Conservation (phyloP, 2,888 invertebrate species). For the Drosophila macrospina region DNA sequence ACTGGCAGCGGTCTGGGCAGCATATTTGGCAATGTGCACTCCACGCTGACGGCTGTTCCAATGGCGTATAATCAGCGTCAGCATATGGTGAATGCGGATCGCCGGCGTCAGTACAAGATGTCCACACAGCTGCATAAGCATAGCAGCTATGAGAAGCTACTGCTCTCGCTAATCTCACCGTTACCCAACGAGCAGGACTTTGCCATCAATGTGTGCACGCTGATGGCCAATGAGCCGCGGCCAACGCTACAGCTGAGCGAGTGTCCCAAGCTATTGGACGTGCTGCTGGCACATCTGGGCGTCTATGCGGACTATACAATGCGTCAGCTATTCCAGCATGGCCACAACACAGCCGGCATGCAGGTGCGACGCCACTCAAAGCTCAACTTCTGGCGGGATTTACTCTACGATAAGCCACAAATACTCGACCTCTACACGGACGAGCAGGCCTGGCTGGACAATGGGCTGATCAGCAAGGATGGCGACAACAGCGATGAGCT, state of each 20-base stretch:
- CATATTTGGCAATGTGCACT: conserved; percentile 62
- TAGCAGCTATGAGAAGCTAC: conserved; percentile 93
- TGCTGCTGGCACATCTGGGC: conserved; percentile 96
- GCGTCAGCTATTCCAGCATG: conserved; percentile 89
- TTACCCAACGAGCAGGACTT: conserved; percentile 99
- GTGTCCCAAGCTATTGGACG: conserved; percentile 94
- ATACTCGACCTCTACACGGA: conserved; percentile 84
- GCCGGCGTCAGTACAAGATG: conserved; percentile 89
- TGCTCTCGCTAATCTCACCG: conserved; percentile 96
- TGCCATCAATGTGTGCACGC: conserved; percentile 97
- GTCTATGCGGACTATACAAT: conserved; percentile 93
- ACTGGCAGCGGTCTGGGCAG: conserved; percentile 85
- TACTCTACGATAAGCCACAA: conserved; percentile 84
- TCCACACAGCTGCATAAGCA: conserved; percentile 89
- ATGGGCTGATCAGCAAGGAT: conserved; percentile 67
- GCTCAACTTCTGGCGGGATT: conserved; percentile 91
- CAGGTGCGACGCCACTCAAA: conserved; percentile 88
- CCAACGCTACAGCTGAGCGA: conserved; percentile 94
- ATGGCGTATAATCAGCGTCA: conserved; percentile 92
- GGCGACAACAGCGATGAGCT: conserved; percentile 41
- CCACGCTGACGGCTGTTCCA: conserved; percentile 86
- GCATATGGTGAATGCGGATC: conserved; percentile 89
- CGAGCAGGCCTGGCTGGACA: conserved; percentile 76
- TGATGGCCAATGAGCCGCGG: conserved; percentile 97
- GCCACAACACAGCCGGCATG: conserved; percentile 86